Percentiles rank a stretch among this genome's conserved stretches.
These are phyloP conservation scores for Sitobion miscanthi DNA, from an alignment of 1,140 invertebrate species.

Conservation along the genomic window DNA sequence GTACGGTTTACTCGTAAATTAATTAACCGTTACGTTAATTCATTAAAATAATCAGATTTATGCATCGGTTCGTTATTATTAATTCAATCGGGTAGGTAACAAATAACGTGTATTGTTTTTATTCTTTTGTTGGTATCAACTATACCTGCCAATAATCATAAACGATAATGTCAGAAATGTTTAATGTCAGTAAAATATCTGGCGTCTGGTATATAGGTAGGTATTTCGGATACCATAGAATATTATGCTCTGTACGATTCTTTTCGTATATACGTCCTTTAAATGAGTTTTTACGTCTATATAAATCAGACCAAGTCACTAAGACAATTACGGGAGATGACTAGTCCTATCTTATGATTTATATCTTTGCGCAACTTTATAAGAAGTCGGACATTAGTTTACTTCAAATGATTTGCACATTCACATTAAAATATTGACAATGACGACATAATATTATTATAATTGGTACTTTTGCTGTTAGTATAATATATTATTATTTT, in stretches of 20 bases:
- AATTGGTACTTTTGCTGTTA: not conserved
- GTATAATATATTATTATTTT: not conserved
- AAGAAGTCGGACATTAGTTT: not conserved
- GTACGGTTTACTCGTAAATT: not conserved
- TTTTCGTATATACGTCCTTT: not conserved
- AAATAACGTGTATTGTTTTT: not conserved
- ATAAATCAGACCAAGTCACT: not conserved
- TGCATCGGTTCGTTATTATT: not conserved
- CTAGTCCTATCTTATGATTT: conserved; percentile 10
- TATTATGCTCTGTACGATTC: no score
- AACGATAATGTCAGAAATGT: not conserved
- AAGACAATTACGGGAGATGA: conserved; percentile 44
- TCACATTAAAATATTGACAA: not conserved
- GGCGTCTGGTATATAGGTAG: not conserved
- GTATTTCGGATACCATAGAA: no score
- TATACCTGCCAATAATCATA: not conserved
- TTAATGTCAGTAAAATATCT: not conserved
- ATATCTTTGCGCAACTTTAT: not conserved
- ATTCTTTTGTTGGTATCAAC: not conserved
- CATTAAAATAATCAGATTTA: conserved; percentile 4
- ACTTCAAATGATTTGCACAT: conserved; percentile 30
- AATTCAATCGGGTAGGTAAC: not conserved
- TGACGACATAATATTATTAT: not conserved
- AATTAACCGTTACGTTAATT: not conserved
- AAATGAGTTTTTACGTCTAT: not conserved